Conservation (phyloP, 2,113 vertebrate genomes). For the Taurulus bubalis region DNA sequence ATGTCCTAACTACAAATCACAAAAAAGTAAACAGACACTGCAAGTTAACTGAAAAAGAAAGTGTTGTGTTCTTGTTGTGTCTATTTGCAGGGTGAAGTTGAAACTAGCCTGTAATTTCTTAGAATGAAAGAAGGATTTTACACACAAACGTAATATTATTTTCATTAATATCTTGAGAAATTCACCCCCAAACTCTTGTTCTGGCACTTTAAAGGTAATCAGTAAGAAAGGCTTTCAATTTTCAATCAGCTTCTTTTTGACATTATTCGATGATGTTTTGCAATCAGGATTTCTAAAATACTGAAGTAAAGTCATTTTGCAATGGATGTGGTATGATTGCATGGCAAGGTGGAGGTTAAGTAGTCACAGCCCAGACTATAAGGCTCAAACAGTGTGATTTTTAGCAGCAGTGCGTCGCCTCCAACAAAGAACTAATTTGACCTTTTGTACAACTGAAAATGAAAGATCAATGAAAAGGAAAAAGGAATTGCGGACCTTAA, state of each 20-base stretch:
- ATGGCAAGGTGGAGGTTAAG: too few relatives aligned
- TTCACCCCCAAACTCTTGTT: background rate
- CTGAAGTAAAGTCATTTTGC: background rate
- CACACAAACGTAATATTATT: background rate
- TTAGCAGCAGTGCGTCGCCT: background rate
- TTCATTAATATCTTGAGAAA: background rate
- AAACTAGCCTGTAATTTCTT: background rate
- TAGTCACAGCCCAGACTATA: background rate
- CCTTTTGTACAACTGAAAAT: conserved; percentile 44
- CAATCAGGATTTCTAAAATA: conserved; percentile 10
- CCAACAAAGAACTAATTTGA: conserved; percentile 26
- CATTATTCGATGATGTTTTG: conserved; percentile 16
- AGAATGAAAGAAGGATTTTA: background rate
- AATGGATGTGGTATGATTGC: conserved; percentile 9
- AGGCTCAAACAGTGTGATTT: background rate
- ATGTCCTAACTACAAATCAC: too few relatives aligned
- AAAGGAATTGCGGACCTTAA: conserved; percentile 22
- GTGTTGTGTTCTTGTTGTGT: too few relatives aligned
- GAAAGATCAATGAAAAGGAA: conserved; percentile 33
- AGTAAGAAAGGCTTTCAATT: background rate
- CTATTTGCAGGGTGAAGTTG: background rate
- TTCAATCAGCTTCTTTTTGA: background rate
- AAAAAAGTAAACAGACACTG: too few relatives aligned
- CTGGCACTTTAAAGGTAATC: background rate
- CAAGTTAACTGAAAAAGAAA: too few relatives aligned